phyloP scores from a whole-genome alignment of 2,888 invertebrate genomes.

The Lasioglossum morio region DNA sequence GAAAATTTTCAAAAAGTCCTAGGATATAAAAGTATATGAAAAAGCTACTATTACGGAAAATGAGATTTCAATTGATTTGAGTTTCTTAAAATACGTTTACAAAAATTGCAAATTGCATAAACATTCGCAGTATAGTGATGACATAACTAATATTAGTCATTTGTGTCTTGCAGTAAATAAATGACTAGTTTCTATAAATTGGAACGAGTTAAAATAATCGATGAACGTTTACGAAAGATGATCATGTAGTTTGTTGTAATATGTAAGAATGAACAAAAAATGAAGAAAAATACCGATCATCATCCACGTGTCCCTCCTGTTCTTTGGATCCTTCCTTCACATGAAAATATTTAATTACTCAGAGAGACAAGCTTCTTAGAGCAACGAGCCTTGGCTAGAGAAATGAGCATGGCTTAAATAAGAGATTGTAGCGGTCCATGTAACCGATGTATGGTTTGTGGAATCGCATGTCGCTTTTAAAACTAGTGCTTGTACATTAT shows the following conservation, averaged over 20 bases:
- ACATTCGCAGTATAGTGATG: too few species aligned
- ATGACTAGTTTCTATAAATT: not conserved
- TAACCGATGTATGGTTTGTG: conserved; percentile 32
- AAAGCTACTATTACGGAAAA: too few species aligned
- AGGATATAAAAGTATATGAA: too few species aligned
- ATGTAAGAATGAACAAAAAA: not conserved
- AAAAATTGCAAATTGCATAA: too few species aligned
- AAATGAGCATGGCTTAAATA: conserved; percentile 64
- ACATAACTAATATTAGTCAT: not conserved
- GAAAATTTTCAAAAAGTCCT: too few species aligned
- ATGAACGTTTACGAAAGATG: not conserved
- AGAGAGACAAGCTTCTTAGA: conserved; percentile 34
- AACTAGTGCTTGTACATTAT: conserved; percentile 46
- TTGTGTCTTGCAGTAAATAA: not conserved
- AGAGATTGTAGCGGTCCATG: conserved; percentile 34
- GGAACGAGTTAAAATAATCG: not conserved
- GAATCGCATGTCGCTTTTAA: conserved; percentile 61
- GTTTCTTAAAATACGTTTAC: too few species aligned
- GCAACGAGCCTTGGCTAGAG: conserved; percentile 10
- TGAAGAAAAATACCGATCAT: not conserved
- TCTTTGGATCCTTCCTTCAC: not conserved
- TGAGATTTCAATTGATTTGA: too few species aligned
- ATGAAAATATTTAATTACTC: conserved; percentile 18
- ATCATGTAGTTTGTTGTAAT: not conserved
- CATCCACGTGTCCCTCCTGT: conserved; percentile 16